phyloP scores from a whole-genome alignment of 23 tunicate species.

The Styela clava region DNA sequence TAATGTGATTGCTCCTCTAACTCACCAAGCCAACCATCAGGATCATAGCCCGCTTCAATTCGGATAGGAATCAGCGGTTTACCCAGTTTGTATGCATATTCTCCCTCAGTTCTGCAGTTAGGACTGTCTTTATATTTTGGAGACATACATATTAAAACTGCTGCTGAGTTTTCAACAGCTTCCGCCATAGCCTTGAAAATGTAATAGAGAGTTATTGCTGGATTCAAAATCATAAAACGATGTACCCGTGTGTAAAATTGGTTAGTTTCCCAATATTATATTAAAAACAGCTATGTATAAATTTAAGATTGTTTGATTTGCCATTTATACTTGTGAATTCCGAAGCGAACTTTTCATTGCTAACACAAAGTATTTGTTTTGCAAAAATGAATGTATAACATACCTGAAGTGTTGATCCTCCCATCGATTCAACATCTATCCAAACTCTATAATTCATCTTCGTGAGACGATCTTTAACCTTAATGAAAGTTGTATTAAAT shows the following conservation, averaged over 20 bases:
- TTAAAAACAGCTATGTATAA: too few relatives aligned
- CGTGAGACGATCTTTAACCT: slow-evolving; percentile 43
- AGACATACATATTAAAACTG: slow-evolving; percentile 44
- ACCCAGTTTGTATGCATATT: slow-evolving; percentile 48
- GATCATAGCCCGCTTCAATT: slow-evolving; percentile 41
- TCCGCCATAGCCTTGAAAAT: slow-evolving; percentile 49
- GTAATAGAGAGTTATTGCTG: background rate
- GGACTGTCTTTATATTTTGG: slow-evolving; percentile 63
- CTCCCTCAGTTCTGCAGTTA: slow-evolving; percentile 77
- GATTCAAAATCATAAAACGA: too few relatives aligned
- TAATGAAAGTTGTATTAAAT: background rate
- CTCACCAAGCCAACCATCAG: slow-evolving; percentile 89
- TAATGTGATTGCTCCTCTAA: too few relatives aligned
- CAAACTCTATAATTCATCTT: slow-evolving; percentile 37
- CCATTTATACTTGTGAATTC: too few relatives aligned
- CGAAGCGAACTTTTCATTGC: too few relatives aligned
- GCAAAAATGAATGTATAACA: too few relatives aligned
- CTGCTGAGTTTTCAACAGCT: slow-evolving; percentile 68
- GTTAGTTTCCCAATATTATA: too few relatives aligned
- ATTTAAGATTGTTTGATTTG: too few relatives aligned
- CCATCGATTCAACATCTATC: slow-evolving; percentile 76
- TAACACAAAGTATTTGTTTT: too few relatives aligned
- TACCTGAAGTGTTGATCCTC: slow-evolving; percentile 57
- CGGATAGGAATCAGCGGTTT: slow-evolving; percentile 40
- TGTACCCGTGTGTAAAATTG: too few relatives aligned